phyloP scores from a whole-genome alignment of 2,888 invertebrate genomes.

The Callosobruchus maculatus region DNA sequence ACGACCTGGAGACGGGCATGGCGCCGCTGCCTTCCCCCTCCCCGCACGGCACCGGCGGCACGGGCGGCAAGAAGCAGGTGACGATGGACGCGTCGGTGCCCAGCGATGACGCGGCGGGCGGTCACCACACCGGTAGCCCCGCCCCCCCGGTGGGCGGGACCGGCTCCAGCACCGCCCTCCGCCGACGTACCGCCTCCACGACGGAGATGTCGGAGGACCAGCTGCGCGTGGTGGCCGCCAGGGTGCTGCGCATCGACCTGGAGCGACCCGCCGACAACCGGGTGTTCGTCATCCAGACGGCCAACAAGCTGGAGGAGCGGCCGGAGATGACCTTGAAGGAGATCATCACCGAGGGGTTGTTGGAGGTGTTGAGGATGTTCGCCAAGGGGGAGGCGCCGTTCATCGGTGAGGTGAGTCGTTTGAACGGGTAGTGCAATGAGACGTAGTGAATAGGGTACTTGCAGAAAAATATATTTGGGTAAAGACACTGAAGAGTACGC shows the following conservation, averaged over 20 bases:
- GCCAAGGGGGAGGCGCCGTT: conserved; percentile 28
- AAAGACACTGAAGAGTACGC: no score
- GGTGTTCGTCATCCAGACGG: neutral
- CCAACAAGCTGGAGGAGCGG: neutral
- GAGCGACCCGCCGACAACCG: neutral
- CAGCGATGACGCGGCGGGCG: no score
- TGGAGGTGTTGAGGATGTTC: conserved; percentile 56
- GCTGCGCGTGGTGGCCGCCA: conserved; percentile 60
- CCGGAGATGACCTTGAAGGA: neutral
- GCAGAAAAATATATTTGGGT: no score
- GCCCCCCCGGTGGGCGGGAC: neutral
- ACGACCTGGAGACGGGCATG: neutral
- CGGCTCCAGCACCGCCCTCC: neutral
- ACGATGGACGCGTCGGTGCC: neutral
- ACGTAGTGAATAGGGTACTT: no score
- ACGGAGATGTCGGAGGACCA: conserved; percentile 65
- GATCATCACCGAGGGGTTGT: conserved; percentile 42
- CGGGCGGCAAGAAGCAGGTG: neutral
- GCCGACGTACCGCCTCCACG: conserved; percentile 36
- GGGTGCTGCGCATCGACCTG: neutral
- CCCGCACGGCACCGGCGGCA: no score
- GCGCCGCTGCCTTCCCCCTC: neutral
- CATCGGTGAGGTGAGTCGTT: neutral
- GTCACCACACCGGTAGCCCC: no score
- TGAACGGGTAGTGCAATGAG: no score